Evolutionary conservation across 2,888 invertebrate species (phyloP).

Genomic region (Pachydiplax longipennis): DNA sequence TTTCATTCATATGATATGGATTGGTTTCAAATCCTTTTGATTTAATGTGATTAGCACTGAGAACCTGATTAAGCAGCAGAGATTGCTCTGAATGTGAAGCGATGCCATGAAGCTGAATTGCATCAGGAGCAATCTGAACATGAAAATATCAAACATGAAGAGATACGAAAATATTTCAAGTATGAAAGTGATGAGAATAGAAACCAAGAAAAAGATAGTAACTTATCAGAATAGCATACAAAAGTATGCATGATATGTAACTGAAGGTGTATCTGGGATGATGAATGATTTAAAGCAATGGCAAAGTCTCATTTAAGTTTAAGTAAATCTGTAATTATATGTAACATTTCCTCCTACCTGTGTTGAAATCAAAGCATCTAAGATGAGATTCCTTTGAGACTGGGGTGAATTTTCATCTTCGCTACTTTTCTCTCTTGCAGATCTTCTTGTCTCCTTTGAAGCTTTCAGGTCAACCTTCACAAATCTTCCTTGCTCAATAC

Average conservation of each 20-base stretch:
- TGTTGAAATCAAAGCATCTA: slow-evolving; percentile 1
- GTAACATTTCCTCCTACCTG: not conserved
- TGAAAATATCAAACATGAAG: not conserved
- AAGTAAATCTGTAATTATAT: not conserved
- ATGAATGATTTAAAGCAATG: too few species aligned
- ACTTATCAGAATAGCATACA: too few species aligned
- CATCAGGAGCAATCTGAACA: not conserved
- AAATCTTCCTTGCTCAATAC: not conserved
- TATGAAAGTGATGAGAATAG: too few species aligned
- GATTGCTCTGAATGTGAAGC: not conserved
- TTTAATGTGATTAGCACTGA: not conserved
- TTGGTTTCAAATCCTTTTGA: not conserved
- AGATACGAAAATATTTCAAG: not conserved
- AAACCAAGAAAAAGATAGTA: too few species aligned
- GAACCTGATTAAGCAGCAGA: not conserved
- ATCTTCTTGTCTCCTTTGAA: not conserved
- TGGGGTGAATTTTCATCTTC: not conserved
- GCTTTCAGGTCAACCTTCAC: not conserved
- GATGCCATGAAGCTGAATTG: not conserved
- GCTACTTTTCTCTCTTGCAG: not conserved
- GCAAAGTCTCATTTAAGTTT: not conserved
- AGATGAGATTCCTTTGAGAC: not conserved
- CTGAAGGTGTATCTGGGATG: too few species aligned
- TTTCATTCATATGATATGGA: not conserved
- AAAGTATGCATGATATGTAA: too few species aligned